A percentile compares a stretch with the other conserved stretches of the same genome.
Evolutionary conservation across 2,113 vertebrate species (phyloP).

Genomic region (Paramisgurnus dabryanus): DNA sequence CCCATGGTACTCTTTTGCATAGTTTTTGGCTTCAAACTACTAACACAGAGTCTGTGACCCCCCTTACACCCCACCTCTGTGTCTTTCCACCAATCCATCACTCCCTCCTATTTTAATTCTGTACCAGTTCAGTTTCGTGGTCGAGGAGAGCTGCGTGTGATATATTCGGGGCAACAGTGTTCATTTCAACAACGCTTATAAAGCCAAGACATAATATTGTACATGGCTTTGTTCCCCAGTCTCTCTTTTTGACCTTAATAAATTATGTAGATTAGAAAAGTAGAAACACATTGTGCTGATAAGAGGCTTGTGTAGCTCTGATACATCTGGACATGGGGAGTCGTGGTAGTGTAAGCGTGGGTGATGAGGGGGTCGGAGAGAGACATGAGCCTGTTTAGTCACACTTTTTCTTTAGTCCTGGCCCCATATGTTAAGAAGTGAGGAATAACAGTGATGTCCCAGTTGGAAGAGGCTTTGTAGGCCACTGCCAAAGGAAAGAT

Average conservation of each 20-base stretch:
- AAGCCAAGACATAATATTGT: constrained; percentile 79
- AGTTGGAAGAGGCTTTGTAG: constrained; percentile 41
- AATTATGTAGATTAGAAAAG: constrained; percentile 79
- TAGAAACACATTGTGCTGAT: constrained; percentile 75
- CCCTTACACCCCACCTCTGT: constrained; percentile 20
- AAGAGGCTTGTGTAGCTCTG: constrained; percentile 66
- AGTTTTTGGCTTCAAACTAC: constrained; percentile 6
- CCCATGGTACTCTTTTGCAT: constrained; percentile 31
- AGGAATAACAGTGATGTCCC: constrained; percentile 53
- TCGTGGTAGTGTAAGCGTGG: constrained; percentile 24
- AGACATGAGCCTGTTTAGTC: constrained; percentile 32
- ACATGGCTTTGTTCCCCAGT: constrained; percentile 71
- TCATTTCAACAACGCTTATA: constrained; percentile 67
- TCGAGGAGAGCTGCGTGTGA: constrained; percentile 53
- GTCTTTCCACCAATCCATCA: constrained; percentile 29
- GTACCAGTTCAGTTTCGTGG: constrained; percentile 31
- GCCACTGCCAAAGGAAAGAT: constrained; percentile 55
- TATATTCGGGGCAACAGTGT: constrained; percentile 61
- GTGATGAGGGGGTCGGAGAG: constrained; percentile 21
- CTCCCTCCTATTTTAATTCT: constrained; percentile 30
- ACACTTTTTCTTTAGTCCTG: constrained; percentile 34
- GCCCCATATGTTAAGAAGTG: constrained; percentile 57
- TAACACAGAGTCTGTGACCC: constrained; percentile 22
- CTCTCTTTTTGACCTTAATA: constrained; percentile 72
- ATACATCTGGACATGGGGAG: constrained; percentile 41